A percentile compares a stretch with the other conserved stretches of the same genome.
Evolutionary conservation across 1,140 invertebrate genomes (phyloP).

Genomic region (Caenorhabditis remanei): DNA sequence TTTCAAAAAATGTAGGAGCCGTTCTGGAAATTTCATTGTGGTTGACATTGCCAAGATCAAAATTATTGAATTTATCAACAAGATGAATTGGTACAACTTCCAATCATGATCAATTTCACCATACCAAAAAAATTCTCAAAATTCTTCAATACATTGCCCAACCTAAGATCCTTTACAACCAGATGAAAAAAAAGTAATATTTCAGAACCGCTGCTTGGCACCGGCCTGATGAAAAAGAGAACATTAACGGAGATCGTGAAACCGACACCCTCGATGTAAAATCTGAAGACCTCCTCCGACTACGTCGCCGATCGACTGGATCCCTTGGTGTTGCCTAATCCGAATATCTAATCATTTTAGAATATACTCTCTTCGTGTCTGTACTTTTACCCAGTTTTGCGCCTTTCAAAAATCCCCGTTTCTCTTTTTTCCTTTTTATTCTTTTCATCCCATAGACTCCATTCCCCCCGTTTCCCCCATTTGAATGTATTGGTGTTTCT

Average conservation of each 20-base stretch:
- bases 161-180: too few species aligned
- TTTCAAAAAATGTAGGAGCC: too few species aligned
- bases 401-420: background rate
- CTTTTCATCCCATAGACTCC: too few species aligned
- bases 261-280: constrained; percentile 63
- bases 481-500: constrained; percentile 31
- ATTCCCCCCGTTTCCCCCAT: background rate
- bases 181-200: background rate
- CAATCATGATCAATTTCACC: too few species aligned
- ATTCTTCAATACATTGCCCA: too few species aligned
- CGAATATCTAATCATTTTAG: constrained; percentile 15
- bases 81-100: too few species aligned
- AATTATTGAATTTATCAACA: too few species aligned
- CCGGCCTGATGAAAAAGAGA: constrained; percentile 72
- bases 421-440: background rate
- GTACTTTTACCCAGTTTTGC: constrained; percentile 41
- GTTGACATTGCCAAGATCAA: too few species aligned
- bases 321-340: constrained; percentile 73
- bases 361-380: constrained; percentile 24
- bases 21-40: too few species aligned
- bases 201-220: constrained; percentile 75
- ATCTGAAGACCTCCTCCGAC: constrained; percentile 67
- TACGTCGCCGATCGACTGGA: constrained; percentile 76
- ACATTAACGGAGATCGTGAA: constrained; percentile 60
- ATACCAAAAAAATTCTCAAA: too few species aligned